phyloP scores from a whole-genome alignment of 2,113 vertebrate genomes.

The Otis tarda region DNA sequence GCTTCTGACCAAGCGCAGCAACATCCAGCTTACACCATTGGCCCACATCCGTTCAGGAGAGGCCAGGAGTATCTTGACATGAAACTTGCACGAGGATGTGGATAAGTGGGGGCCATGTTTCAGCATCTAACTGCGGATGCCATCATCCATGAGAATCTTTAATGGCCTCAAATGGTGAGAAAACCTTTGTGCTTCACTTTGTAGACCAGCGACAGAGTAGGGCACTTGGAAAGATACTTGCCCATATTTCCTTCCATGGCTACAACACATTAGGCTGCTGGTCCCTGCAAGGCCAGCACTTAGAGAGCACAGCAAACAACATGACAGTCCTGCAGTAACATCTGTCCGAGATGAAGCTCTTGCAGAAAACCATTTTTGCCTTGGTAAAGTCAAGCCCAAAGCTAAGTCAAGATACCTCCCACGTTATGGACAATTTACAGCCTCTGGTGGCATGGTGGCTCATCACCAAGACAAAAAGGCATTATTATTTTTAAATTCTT shows the following conservation, averaged over 20 bases:
- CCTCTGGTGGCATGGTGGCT: background rate
- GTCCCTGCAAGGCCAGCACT: background rate
- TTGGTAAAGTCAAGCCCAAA: background rate
- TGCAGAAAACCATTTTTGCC: background rate
- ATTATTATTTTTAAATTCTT: background rate
- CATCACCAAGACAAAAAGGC: background rate
- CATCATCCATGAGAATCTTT: background rate
- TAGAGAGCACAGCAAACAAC: background rate
- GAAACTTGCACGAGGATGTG: background rate
- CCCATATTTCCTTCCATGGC: background rate
- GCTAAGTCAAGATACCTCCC: background rate
- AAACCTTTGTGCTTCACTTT: background rate
- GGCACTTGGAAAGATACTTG: background rate
- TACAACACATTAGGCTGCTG: background rate
- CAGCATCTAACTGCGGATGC: background rate
- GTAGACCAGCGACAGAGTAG: background rate
- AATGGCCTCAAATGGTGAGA: background rate
- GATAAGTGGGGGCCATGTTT: background rate
- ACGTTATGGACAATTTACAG: background rate
- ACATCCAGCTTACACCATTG: background rate
- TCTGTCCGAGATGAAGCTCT: background rate
- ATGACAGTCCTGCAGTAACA: background rate
- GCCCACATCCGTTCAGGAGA: background rate
- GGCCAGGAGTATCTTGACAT: background rate
- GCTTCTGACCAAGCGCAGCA: background rate